Evolutionary conservation across 2,797 vertebrate species (phyloP), one percentile per base, ranked within the genome.

Genomic region (Gymnothorax reevesii): DNA sequence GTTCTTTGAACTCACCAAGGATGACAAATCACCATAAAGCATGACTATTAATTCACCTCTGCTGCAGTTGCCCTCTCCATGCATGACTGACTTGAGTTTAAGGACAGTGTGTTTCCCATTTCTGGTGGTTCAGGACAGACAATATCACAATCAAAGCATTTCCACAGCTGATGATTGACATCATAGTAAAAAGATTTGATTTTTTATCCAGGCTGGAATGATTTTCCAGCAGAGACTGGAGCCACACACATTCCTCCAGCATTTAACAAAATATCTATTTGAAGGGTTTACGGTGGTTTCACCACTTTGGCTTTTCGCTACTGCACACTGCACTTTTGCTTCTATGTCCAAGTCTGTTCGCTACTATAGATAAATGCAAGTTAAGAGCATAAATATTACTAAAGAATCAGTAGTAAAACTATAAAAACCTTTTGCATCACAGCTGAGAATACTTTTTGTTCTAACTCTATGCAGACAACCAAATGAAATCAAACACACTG

Each of bases 11-110:
- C 20, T 20, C 49, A 54, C 17, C 2, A 17, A 4, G 73, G 10
- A 20, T 54, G 10, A 22, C 54, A 80, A 80, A 80, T 17, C 77
- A 54, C 49, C 52, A 80, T 80, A 80, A 80, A 80, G 15, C 77
- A n/a, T 49, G 62, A 71, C 83, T 52, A 80, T 42, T 82, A 75
- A 82, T 84, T 27, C 69, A 62, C 27, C 33, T 27, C 62, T 69
- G 75, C 62, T 84, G 64, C 27, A 55, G 25, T 52, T 54, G 54
- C 62, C 83, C 22, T 60, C 20, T 82, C 82, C 57, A 59, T 33
- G 77, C 62, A 83, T 85, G 62, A 25, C 55, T 54, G 25, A 7
- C 66, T 15, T 5, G 64, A 80, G 52, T 80, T 7, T 8, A 80
- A 52, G 52, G 52, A 49, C 52, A n/a, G 66, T 54, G 27, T 5